Evolutionary conservation across 64 coral and sea anemone species (phyloP).

Genomic region (Pocillopora damicornis): DNA sequence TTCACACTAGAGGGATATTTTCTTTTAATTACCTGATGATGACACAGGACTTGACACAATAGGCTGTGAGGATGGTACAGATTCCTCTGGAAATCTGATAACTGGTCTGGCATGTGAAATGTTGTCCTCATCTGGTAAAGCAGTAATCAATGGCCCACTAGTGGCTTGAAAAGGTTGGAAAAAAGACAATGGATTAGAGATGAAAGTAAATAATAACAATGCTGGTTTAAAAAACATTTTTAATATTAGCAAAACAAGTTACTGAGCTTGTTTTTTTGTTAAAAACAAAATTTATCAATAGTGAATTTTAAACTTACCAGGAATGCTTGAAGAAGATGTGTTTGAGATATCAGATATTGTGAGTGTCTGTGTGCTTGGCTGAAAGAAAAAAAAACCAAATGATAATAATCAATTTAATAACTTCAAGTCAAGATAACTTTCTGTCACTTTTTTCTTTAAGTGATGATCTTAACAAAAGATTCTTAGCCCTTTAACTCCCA

Average conservation of each 20-base stretch:
- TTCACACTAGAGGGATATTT: too few relatives aligned
- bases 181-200: background rate
- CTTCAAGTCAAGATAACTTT: too few relatives aligned
- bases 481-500: too few relatives aligned
- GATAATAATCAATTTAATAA: background rate
- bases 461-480: too few relatives aligned
- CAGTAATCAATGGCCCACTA: slow-evolving; percentile 85
- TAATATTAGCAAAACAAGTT: too few relatives aligned
- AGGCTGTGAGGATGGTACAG: slow-evolving; percentile 52
- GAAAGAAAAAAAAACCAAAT: slow-evolving; percentile 21
- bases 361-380: slow-evolving; percentile 78
- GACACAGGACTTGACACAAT: slow-evolving; percentile 82
- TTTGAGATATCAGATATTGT: slow-evolving; percentile 96
- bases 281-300: background rate
- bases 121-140: slow-evolving; percentile 79
- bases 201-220: background rate
- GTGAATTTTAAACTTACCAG: slow-evolving; percentile 25
- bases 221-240: background rate
- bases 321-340: slow-evolving; percentile 32
- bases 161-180: slow-evolving; percentile 44
- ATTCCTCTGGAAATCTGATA: slow-evolving; percentile 67
- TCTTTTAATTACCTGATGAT: slow-evolving; percentile 51
- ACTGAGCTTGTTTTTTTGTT: too few relatives aligned
- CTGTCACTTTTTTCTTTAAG: too few relatives aligned
- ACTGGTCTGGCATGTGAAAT: slow-evolving; percentile 62